Conservation (phyloP, 2,797 vertebrate genomes). For the Myotis vivesi region DNA sequence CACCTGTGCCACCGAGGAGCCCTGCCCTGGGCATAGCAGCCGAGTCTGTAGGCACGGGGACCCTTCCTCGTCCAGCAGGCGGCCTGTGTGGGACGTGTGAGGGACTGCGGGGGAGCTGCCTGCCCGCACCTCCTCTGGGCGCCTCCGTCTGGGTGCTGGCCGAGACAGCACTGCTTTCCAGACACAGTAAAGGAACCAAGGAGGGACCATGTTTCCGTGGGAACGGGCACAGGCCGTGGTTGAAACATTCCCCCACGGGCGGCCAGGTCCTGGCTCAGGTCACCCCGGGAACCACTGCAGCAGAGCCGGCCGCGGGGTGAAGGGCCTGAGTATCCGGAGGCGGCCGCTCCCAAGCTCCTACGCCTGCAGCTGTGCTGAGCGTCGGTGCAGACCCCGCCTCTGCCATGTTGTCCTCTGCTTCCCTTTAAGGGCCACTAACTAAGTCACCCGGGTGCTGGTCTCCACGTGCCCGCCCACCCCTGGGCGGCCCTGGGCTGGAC, state of each 20-base stretch:
- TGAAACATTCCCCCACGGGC: conserved; percentile 81
- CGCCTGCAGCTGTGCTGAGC: too few species aligned
- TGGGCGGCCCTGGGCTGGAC: not conserved
- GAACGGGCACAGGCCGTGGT: conserved; percentile 75
- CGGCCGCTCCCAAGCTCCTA: not conserved
- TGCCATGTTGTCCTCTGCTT: not conserved
- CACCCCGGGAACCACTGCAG: conserved; percentile 39
- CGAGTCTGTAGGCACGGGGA: conserved; percentile 32
- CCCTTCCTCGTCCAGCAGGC: conserved; percentile 37
- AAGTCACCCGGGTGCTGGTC: accelerated
- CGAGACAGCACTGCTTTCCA: not conserved
- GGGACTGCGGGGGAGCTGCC: conserved; percentile 3
- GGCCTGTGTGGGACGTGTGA: not conserved
- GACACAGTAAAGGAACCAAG: conserved; percentile 1
- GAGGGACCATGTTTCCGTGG: conserved; percentile 42
- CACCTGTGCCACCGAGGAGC: not conserved
- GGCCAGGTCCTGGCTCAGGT: conserved; percentile 73
- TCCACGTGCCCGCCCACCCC: not conserved
- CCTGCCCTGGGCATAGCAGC: not conserved
- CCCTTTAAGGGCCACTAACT: not conserved
- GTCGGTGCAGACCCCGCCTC: not conserved
- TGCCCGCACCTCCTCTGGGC: not conserved
- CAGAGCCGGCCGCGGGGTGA: conserved; percentile 40
- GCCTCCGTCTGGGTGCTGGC: not conserved
- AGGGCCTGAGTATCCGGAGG: not conserved